phyloP scores from a whole-genome alignment of 2,888 invertebrate species.

The Boloria euphrosyne region DNA sequence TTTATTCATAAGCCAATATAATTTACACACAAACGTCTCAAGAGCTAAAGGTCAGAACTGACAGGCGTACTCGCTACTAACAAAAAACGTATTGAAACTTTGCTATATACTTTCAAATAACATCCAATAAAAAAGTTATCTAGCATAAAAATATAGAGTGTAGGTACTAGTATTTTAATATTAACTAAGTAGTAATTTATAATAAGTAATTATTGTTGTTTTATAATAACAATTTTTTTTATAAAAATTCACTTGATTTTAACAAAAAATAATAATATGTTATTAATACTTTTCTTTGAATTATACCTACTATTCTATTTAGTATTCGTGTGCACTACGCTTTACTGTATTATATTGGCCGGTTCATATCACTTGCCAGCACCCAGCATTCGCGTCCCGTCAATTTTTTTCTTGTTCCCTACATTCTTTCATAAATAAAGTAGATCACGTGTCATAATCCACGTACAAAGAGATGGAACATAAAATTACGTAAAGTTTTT shows the following conservation, averaged over 20 bases:
- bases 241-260: neutral
- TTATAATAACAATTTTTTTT: no score
- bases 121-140: no score
- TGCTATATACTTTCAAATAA: no score
- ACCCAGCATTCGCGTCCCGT: conserved; percentile 30
- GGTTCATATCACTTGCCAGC: conserved; percentile 22
- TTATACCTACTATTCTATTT: neutral
- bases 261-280: neutral
- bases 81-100: conserved; percentile 23
- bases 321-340: conserved; percentile 11
- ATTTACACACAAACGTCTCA: conserved; percentile 68
- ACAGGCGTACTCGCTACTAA: conserved; percentile 29
- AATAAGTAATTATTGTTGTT: no score
- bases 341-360: conserved; percentile 19
- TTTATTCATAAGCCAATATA: conserved; percentile 70
- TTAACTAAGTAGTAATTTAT: no score
- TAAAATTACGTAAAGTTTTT: conserved; percentile 67
- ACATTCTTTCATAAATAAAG: conserved; percentile 68
- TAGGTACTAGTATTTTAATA: no score
- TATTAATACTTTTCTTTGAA: neutral
- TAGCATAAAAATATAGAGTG: no score
- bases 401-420: conserved; percentile 47
- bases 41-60: conserved; percentile 39
- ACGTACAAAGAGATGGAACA: conserved; percentile 72
- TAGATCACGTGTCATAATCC: conserved; percentile 76